A percentile compares a stretch with the other conserved stretches of the same genome.
These are phyloP conservation scores for Dasyurus viverrinus DNA, from an alignment of 2,113 vertebrate species.

Conservation along the genomic window DNA sequence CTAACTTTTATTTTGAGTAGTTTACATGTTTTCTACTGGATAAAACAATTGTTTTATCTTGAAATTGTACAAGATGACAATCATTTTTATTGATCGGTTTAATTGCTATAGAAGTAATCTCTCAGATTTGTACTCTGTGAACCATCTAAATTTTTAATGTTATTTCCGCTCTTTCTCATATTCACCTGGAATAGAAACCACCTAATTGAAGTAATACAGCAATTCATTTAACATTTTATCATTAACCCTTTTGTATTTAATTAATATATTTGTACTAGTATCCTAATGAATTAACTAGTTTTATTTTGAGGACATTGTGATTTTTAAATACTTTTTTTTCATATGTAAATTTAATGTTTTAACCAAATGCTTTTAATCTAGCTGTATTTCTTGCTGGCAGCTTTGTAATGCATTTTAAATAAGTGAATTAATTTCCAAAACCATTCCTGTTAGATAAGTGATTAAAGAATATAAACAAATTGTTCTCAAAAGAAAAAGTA, in stretches of 20 bases:
- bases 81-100: not conserved
- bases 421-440: not conserved
- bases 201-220: not conserved
- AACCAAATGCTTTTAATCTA: not conserved
- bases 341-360: not conserved
- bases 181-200: not conserved
- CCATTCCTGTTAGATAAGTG: not conserved
- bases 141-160: not conserved
- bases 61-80: not conserved
- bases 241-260: not conserved
- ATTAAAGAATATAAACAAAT: not conserved
- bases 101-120: not conserved
- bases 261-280: not conserved
- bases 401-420: not conserved
- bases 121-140: not conserved
- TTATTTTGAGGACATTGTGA: not conserved
- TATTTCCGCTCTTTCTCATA: not conserved
- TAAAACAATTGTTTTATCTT: not conserved
- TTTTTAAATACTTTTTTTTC: not conserved
- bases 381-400: not conserved
- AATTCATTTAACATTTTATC: not conserved
- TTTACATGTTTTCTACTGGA: not conserved
- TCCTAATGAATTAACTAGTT: not conserved
- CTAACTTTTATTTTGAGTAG: not conserved
- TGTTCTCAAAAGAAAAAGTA: not conserved